Evolutionary conservation across 2,888 invertebrate genomes (phyloP).

Genomic region (Dasypogon diadema): DNA sequence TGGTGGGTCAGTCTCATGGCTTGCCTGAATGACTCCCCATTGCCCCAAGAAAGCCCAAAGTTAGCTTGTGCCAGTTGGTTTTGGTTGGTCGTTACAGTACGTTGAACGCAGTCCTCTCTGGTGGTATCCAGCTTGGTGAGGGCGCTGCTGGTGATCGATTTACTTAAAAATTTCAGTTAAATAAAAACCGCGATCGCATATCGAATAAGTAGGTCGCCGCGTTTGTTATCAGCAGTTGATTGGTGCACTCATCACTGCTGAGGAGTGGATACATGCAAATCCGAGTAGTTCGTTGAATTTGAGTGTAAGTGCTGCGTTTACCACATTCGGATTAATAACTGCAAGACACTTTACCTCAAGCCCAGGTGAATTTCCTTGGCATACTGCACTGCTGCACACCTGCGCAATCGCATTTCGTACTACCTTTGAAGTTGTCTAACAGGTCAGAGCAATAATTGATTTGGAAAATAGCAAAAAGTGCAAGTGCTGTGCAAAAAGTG

Average conservation of each 20-base stretch:
- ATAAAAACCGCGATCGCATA: conserved; percentile 29
- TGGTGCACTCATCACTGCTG: background rate
- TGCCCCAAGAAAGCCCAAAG: conserved; percentile 24
- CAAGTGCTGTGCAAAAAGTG: conserved; percentile 34
- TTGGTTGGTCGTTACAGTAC: conserved; percentile 28
- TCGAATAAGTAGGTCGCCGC: conserved; percentile 28
- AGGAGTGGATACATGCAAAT: background rate
- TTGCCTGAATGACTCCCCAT: background rate
- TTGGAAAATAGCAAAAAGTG: conserved; percentile 5
- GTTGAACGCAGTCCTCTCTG: conserved; percentile 24
- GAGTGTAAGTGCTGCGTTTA: conserved; percentile 31
- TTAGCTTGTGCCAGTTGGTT: conserved; percentile 27
- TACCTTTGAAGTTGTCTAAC: conserved; percentile 29
- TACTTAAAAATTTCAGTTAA: background rate
- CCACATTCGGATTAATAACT: background rate
- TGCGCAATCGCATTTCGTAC: conserved; percentile 24
- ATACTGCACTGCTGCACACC: conserved; percentile 12
- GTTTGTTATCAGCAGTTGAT: background rate
- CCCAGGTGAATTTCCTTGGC: conserved; percentile 24
- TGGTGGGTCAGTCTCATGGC: conserved; percentile 32
- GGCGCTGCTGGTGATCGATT: conserved; percentile 26
- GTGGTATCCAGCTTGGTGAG: conserved; percentile 16
- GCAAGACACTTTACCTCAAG: conserved; percentile 17
- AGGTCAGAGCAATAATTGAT: conserved; percentile 27
- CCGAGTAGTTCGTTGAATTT: background rate